phyloP scores from a whole-genome alignment of 2,113 vertebrate species.

The Cyanoliseus patagonus region DNA sequence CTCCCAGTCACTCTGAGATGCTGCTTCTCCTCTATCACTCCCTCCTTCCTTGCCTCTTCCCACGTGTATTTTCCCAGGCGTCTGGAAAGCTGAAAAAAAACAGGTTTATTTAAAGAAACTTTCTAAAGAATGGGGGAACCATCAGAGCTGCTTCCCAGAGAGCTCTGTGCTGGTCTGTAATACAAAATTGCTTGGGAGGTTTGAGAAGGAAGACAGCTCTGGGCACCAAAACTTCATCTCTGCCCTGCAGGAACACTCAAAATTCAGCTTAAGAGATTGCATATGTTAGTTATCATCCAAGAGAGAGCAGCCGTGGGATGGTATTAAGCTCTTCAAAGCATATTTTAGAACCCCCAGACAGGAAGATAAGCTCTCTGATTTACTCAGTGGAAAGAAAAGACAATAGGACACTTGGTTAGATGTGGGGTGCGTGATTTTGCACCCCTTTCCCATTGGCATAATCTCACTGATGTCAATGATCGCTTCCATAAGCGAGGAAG shows the following conservation, averaged over 20 bases:
- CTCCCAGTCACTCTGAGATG: neutral
- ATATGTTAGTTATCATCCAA: neutral
- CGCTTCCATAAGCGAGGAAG: neutral
- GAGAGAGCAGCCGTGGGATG: neutral
- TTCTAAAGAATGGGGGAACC: neutral
- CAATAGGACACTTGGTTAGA: neutral
- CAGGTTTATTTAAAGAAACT: neutral
- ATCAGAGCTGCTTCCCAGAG: neutral
- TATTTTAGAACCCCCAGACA: neutral
- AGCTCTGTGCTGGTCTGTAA: neutral
- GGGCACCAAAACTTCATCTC: neutral
- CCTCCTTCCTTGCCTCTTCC: neutral
- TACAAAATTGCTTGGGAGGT: neutral
- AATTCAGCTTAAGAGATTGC: neutral
- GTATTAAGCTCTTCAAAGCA: neutral
- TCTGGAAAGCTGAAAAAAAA: neutral
- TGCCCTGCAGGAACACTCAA: neutral
- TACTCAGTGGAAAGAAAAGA: neutral
- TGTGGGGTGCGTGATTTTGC: neutral
- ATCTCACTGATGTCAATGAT: neutral
- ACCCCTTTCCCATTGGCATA: neutral
- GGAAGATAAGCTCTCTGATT: neutral
- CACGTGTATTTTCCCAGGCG: neutral
- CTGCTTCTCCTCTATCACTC: neutral
- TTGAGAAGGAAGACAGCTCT: neutral